These are phyloP conservation scores for Cryptoprocta ferox DNA, from an alignment of 2,797 vertebrate species.

Conservation along the genomic window DNA sequence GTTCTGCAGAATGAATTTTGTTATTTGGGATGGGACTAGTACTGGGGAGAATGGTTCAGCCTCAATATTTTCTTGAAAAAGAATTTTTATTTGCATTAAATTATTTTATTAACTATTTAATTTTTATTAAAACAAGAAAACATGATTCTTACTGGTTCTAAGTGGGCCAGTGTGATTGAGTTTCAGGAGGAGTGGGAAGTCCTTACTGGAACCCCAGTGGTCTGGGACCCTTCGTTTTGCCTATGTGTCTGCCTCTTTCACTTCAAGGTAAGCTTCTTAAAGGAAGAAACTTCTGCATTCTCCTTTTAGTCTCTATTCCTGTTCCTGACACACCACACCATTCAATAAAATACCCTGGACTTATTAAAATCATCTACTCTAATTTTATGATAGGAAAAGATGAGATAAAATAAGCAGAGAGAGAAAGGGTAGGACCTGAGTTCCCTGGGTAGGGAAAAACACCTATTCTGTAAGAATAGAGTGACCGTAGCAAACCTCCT, in stretches of 20 bases:
- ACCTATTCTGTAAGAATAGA: too few species aligned
- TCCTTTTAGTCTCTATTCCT: too few species aligned
- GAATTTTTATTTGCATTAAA: not conserved
- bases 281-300: not conserved
- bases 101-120: not conserved
- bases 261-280: not conserved
- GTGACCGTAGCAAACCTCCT: too few species aligned
- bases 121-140: not conserved
- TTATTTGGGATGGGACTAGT: not conserved
- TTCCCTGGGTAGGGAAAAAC: too few species aligned
- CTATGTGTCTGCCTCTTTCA: not conserved
- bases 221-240: not conserved
- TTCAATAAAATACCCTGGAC: fast-evolving
- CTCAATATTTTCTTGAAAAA: not conserved
- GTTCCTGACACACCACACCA: not conserved
- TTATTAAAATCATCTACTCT: not conserved
- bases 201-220: not conserved
- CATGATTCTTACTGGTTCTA: not conserved
- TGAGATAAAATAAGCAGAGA: too few species aligned
- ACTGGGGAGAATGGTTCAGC: not conserved
- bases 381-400: not conserved
- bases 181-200: not conserved
- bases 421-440: too few species aligned
- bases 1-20: not conserved
- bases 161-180: not conserved